Evolutionary conservation across 1,140 invertebrate genomes (phyloP), one percentile per base, ranked within the genome.

Genomic region (Bombus fervidus): DNA sequence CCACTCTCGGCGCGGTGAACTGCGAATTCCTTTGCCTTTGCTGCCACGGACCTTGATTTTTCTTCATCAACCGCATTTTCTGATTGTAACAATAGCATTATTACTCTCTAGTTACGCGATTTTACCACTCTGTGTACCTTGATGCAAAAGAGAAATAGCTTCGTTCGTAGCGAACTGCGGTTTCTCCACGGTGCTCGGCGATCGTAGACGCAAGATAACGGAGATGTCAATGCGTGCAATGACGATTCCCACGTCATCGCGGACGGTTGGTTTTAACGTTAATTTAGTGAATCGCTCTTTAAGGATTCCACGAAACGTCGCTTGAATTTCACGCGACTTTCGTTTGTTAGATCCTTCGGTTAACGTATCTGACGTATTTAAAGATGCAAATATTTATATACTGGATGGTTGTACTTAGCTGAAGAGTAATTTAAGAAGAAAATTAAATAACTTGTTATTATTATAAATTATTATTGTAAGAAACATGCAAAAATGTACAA

Each of bases 91-190:
- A 53, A 74, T 81, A 31, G 53, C 53, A 22, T 76, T 64, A 59
- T 75, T 85, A 71, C 86, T 81, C 47, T 82, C 57, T 59, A n/a
- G 37, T 89, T 88, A 78, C 87, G 47, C 66, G 15, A 15, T 66
- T n/a, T 68, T 81, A 77, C 13, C 34, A 39, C 4, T 34, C 43
- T 69, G 47, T 43, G 22, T 22, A 37, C 18, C 8, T 74, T 25
- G 69, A 79, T n/a, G 53, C 57, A 28, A 37, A 22, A 22, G 73
- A 47, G 64, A 77, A 83, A 88, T 62, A 74, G 69, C 41, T 72
- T 64, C n/a, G 62, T 77, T 57, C 31, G 22, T 41, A 47, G 13
- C 18, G 74, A 75, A 80, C 47, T 59, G 87, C 28, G 86, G 73
- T 85, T 77, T 85, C 64, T 74, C 47, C 31, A 31, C 53, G 43